A percentile compares a stretch with the other conserved stretches of the same genome.
Conservation (phyloP, 2,113 vertebrate genomes). For the Rhodinocichla rosea region DNA sequence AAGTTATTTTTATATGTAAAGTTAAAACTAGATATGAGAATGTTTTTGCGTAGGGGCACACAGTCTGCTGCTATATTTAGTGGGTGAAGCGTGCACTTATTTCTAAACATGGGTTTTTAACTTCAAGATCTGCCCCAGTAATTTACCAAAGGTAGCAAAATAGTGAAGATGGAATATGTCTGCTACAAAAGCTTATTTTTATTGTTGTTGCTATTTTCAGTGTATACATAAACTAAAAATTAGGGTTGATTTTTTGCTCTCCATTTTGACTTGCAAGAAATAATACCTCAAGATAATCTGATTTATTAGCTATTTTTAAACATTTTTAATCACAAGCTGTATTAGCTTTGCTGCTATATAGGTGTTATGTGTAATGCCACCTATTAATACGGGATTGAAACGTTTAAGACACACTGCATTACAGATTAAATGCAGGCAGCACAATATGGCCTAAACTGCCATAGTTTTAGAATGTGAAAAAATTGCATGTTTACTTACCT, state of each 20-base stretch:
- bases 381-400: conserved; percentile 89
- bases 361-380: conserved; percentile 93
- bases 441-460: conserved; percentile 85
- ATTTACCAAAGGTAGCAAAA: conserved; percentile 98
- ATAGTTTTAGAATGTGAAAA: conserved; percentile 89
- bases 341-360: conserved; percentile 99
- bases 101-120: conserved; percentile 91
- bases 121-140: conserved; percentile 89
- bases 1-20: conserved; percentile 99
- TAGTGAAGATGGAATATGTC: conserved; percentile 89
- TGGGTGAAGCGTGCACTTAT: conserved; percentile 93
- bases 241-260: conserved; percentile 88
- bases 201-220: conserved; percentile 87
- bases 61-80: conserved; percentile 89
- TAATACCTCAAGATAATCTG: conserved; percentile 98
- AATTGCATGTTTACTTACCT: conserved; percentile 90
- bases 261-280: conserved; percentile 93
- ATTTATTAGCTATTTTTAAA: conserved; percentile 94
- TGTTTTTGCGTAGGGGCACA: conserved; percentile 92
- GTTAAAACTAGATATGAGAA: conserved; percentile 94
- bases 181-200: conserved; percentile 88
- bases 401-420: conserved; percentile 83
- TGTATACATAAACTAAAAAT: conserved; percentile 87
- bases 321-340: conserved; percentile 95
- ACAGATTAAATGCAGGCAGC: conserved; percentile 88